Evolutionary conservation across 1,140 invertebrate species (phyloP).

Genomic region (Monochamus saltuarius): DNA sequence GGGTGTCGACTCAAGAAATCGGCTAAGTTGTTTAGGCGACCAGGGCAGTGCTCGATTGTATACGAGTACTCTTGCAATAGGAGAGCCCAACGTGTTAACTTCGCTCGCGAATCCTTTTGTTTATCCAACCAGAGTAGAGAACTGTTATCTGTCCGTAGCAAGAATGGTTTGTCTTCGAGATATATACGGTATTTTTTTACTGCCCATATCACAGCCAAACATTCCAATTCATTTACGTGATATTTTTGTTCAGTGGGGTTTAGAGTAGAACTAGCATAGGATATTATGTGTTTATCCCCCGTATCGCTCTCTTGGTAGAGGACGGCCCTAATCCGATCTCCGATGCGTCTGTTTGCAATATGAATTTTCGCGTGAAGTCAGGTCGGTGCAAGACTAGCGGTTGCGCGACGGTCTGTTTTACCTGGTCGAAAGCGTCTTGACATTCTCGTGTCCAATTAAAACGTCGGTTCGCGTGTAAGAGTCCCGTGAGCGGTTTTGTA

Average conservation of each 20-base stretch:
- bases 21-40: constrained; percentile 36
- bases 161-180: constrained; percentile 44
- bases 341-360: constrained; percentile 23
- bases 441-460: too few species aligned
- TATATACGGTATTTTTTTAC: constrained; percentile 40
- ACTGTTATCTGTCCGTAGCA: constrained; percentile 35
- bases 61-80: constrained; percentile 40
- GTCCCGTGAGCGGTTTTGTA: too few species aligned
- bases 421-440: too few species aligned
- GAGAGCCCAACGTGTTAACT: constrained; percentile 41
- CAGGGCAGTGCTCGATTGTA: constrained; percentile 34
- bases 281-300: constrained; percentile 3
- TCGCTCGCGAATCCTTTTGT: constrained; percentile 30
- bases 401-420: too few species aligned
- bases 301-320: constrained; percentile 19
- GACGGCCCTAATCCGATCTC: constrained; percentile 21
- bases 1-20: constrained; percentile 29
- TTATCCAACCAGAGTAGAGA: constrained; percentile 35
- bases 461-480: too few species aligned
- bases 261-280: constrained; percentile 24
- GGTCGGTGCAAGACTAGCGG: too few species aligned
- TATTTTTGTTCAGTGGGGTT: constrained; percentile 16
- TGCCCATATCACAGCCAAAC: constrained; percentile 42
- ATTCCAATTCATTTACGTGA: constrained; percentile 6
- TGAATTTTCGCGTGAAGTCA: too few species aligned